Evolutionary conservation across 2,888 invertebrate genomes (phyloP).

Genomic region (Patella depressa): DNA sequence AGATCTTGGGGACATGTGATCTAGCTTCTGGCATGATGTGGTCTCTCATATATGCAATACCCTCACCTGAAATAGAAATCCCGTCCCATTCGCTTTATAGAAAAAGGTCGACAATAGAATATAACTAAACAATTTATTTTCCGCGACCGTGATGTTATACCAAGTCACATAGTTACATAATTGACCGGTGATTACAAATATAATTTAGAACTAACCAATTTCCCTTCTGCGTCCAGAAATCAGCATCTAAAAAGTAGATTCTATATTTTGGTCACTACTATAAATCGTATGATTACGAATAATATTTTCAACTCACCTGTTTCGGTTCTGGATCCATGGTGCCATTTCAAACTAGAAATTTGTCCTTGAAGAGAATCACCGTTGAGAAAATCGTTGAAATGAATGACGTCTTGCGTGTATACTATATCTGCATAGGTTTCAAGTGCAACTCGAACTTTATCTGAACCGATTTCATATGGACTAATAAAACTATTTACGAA

Average conservation of each 20-base stretch:
- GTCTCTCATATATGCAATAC: constrained; percentile 8
- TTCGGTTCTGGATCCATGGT: neutral
- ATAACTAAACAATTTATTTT: too few species aligned
- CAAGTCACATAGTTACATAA: too few species aligned
- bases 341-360: neutral
- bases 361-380: neutral
- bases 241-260: too few species aligned
- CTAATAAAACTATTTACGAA: constrained; percentile 35
- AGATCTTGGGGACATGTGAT: neutral
- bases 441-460: constrained; percentile 20
- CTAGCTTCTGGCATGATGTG: neutral
- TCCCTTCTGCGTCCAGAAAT: too few species aligned
- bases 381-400: neutral
- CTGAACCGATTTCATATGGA: constrained; percentile 32
- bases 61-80: neutral
- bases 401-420: neutral
- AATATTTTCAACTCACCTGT: neutral
- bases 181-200: too few species aligned
- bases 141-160: too few species aligned
- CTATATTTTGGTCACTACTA: too few species aligned
- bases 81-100: too few species aligned
- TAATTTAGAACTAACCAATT: too few species aligned
- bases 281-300: too few species aligned
- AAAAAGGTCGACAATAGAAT: too few species aligned
- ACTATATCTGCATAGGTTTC: neutral